A percentile compares a stretch with the other conserved stretches of the same genome.
Evolutionary conservation across 2,113 vertebrate genomes (phyloP).

Genomic region (Accipiter cooperii): DNA sequence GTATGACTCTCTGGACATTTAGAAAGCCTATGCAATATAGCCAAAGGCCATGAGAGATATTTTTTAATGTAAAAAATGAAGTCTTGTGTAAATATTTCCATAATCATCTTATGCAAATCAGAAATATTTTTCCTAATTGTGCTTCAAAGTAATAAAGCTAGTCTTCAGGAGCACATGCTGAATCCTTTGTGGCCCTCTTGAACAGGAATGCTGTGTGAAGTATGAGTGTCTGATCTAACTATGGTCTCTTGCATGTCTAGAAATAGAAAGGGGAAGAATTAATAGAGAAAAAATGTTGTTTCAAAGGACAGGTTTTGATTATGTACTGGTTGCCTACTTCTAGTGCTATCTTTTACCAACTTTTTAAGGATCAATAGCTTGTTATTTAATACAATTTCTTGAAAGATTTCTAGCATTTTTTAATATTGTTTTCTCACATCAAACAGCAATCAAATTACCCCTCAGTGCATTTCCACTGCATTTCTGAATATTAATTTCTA

Average conservation of each 20-base stretch:
- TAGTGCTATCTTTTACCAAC: not conserved
- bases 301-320: not conserved
- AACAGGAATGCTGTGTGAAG: not conserved
- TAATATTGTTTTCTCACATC: not conserved
- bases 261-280: not conserved
- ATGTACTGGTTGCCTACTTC: not conserved
- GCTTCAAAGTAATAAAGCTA: not conserved
- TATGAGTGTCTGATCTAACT: not conserved
- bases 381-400: not conserved
- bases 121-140: not conserved
- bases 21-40: not conserved
- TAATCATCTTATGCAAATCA: not conserved
- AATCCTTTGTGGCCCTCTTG: not conserved
- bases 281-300: not conserved
- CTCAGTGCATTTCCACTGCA: not conserved
- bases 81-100: constrained; percentile 26
- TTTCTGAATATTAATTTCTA: not conserved
- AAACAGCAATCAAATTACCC: not conserved
- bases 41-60: not conserved
- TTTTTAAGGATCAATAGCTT: not conserved
- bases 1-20: not conserved
- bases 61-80: not conserved
- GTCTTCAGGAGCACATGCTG: not conserved
- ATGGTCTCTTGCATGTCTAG: not conserved
- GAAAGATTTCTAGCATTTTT: not conserved